Conservation (phyloP, 2,113 vertebrate species). For the Nesospiza acunhae region DNA sequence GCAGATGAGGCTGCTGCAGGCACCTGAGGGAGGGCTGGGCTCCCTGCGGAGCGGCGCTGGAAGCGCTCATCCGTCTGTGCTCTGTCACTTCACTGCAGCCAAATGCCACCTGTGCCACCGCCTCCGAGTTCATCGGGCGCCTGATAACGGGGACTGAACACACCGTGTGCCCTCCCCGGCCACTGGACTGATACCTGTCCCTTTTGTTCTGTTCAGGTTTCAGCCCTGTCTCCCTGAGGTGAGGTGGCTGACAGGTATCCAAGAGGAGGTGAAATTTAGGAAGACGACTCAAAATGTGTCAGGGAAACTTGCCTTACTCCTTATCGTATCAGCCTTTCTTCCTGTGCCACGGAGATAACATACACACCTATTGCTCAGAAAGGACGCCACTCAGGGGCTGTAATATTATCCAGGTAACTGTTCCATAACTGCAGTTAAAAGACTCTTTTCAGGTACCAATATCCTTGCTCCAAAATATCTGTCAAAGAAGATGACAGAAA, state of each 20-base stretch:
- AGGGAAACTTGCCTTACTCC: not conserved
- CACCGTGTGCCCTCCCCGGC: not conserved
- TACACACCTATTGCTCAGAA: not conserved
- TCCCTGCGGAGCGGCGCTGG: not conserved
- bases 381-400: not conserved
- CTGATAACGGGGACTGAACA: not conserved
- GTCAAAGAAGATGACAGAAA: not conserved
- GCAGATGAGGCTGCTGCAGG: not conserved
- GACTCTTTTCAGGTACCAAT: not conserved
- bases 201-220: not conserved
- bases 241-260: not conserved
- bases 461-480: not conserved
- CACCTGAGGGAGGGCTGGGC: not conserved
- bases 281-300: not conserved
- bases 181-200: fast-evolving
- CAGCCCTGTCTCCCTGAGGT: not conserved
- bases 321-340: not conserved
- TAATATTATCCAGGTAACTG: not conserved
- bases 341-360: not conserved
- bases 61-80: not conserved
- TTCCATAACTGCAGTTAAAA: not conserved
- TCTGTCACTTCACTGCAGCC: fast-evolving
- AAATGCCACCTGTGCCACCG: not conserved
- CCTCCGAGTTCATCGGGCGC: not conserved
- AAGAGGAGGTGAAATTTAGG: not conserved